Conservation (phyloP, 2,888 invertebrate species). For the Hetaerina titia region DNA sequence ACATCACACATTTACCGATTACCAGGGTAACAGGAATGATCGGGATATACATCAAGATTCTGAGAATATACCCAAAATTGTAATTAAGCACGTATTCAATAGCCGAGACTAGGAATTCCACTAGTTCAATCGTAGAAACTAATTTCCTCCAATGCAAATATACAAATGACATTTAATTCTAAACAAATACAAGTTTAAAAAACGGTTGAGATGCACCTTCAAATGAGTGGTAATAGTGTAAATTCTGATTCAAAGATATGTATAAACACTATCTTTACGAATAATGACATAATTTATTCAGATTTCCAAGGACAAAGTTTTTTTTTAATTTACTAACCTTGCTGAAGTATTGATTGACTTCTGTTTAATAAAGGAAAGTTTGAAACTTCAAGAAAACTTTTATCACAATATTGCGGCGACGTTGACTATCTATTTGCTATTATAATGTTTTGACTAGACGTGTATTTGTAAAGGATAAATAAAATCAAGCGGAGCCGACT, state of each 20-base stretch:
- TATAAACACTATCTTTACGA: slow-evolving; percentile 4
- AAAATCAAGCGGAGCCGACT: slow-evolving; percentile 67
- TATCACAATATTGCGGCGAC: neutral
- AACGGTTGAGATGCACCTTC: neutral
- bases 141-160: neutral
- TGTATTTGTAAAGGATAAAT: slow-evolving; percentile 58
- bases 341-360: slow-evolving; percentile 63
- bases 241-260: neutral
- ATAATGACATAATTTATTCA: slow-evolving; percentile 53
- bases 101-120: neutral
- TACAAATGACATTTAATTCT: neutral
- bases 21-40: neutral
- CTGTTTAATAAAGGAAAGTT: neutral
- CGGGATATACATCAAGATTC: neutral
- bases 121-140: neutral
- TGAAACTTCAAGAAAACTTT: slow-evolving; percentile 27
- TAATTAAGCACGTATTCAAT: neutral
- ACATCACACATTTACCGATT: neutral
- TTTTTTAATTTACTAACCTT: slow-evolving; percentile 62
- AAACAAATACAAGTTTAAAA: neutral
- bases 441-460: slow-evolving; percentile 52
- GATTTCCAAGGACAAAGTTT: slow-evolving; percentile 59
- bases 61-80: neutral
- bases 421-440: slow-evolving; percentile 2
- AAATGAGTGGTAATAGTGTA: neutral